These are phyloP conservation scores for Lates japonicus DNA, from an alignment of 2,797 vertebrate species.

Conservation along the genomic window DNA sequence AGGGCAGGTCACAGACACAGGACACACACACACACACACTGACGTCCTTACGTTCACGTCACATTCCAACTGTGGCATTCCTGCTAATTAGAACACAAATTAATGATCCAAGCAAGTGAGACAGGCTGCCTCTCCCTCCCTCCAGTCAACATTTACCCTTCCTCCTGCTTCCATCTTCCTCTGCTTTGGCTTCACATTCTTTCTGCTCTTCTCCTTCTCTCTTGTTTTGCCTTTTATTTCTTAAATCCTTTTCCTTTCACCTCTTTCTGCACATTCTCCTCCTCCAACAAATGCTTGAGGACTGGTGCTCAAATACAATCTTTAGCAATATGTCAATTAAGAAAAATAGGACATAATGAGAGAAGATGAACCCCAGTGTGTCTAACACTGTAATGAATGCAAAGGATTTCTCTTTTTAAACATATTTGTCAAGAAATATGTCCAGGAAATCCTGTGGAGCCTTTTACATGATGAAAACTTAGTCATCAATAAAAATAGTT, in stretches of 20 bases:
- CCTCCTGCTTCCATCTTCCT: constrained; percentile 43
- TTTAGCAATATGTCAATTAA: constrained; percentile 14
- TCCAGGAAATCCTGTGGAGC: neutral
- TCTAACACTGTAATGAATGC: neutral
- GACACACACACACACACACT: constrained; percentile 49
- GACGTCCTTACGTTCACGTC: constrained; percentile 63
- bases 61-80: constrained; percentile 82
- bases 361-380: accelerated
- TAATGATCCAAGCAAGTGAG: constrained; percentile 81
- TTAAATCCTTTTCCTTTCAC: neutral
- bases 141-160: constrained; percentile 67
- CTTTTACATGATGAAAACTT: neutral
- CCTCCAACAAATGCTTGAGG: neutral
- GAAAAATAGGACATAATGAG: neutral
- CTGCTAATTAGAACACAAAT: constrained; percentile 85
- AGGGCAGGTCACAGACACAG: constrained; percentile 81
- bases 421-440: neutral
- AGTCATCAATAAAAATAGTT: neutral
- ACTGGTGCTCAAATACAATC: constrained; percentile 4
- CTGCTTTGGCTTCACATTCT: constrained; percentile 15
- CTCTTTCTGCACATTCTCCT: neutral
- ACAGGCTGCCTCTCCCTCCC: constrained; percentile 61
- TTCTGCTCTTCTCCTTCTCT: neutral
- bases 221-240: neutral
- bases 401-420: neutral